Evolutionary conservation across 2,888 invertebrate genomes (phyloP).

Genomic region (Apamea sordens): DNA sequence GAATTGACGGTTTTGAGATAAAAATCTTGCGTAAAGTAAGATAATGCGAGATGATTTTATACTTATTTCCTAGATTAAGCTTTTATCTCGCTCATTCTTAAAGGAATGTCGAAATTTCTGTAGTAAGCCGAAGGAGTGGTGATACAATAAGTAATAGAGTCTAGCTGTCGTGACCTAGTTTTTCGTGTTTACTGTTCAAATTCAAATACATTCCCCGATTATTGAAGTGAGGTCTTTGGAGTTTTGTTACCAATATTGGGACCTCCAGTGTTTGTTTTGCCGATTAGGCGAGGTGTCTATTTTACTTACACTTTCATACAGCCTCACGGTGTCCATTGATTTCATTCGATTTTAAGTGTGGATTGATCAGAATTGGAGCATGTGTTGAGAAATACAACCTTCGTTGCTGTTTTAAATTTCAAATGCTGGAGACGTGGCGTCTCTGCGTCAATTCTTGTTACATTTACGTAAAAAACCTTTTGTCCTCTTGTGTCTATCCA

Average conservation of each 20-base stretch:
- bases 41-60: slow-evolving; percentile 74
- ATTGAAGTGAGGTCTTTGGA: neutral
- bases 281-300: neutral
- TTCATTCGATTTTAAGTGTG: neutral
- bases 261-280: neutral
- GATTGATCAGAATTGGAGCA: slow-evolving; percentile 12
- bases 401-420: slow-evolving; percentile 6
- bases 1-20: slow-evolving; percentile 85
- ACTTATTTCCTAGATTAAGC: slow-evolving; percentile 75
- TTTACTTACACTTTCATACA: neutral
- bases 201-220: neutral
- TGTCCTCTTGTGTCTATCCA: neutral
- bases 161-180: slow-evolving; percentile 59
- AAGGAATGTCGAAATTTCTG: slow-evolving; percentile 79
- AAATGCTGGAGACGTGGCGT: neutral
- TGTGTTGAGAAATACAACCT: neutral
- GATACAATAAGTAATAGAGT: slow-evolving; percentile 40
- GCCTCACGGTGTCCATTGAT: neutral
- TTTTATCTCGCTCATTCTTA: slow-evolving; percentile 75
- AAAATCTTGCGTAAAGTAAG: slow-evolving; percentile 83
- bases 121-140: slow-evolving; percentile 71
- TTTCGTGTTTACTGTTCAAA: slow-evolving; percentile 5
- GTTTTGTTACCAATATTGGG: neutral
- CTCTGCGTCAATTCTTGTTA: neutral
- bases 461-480: neutral